A percentile compares a stretch with the other conserved stretches of the same genome.
Conservation (phyloP, 2,797 vertebrate species). For the Girardinus metallicus region DNA sequence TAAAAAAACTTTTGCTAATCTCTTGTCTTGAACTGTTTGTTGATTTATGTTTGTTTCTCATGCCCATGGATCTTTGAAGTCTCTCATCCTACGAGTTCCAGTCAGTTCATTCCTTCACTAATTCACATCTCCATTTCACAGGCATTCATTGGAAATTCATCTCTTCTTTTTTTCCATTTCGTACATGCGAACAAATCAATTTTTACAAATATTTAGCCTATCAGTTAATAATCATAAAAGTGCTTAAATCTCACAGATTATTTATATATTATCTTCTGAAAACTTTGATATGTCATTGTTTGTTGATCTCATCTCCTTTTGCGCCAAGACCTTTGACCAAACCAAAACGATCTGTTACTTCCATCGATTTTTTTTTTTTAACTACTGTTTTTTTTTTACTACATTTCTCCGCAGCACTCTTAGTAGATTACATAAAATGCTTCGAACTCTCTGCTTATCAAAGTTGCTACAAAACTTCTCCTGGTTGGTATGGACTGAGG, state of each 20-base stretch:
- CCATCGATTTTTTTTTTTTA: no score
- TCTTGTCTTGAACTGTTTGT: neutral
- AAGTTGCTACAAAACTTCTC: neutral
- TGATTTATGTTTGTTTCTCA: neutral
- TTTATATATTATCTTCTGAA: neutral
- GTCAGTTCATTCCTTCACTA: neutral
- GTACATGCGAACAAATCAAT: neutral
- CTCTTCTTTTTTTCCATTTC: neutral
- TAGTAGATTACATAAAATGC: neutral
- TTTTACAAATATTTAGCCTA: neutral
- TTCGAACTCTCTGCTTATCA: neutral
- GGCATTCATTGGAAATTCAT: neutral
- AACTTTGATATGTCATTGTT: neutral
- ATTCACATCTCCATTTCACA: neutral
- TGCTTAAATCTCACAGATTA: neutral
- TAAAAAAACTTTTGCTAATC: neutral
- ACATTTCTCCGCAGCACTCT: neutral
- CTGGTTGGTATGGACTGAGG: neutral
- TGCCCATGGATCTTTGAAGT: neutral
- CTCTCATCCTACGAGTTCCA: neutral
- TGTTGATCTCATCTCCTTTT: neutral
- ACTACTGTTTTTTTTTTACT: neutral
- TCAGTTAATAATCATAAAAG: neutral
- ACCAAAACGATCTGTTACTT: neutral
- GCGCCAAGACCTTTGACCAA: neutral